A percentile compares a stretch with the other conserved stretches of the same genome.
These are phyloP conservation scores for Lordiphosa fenestrarum DNA, from an alignment of 2,888 invertebrate species.

Conservation along the genomic window DNA sequence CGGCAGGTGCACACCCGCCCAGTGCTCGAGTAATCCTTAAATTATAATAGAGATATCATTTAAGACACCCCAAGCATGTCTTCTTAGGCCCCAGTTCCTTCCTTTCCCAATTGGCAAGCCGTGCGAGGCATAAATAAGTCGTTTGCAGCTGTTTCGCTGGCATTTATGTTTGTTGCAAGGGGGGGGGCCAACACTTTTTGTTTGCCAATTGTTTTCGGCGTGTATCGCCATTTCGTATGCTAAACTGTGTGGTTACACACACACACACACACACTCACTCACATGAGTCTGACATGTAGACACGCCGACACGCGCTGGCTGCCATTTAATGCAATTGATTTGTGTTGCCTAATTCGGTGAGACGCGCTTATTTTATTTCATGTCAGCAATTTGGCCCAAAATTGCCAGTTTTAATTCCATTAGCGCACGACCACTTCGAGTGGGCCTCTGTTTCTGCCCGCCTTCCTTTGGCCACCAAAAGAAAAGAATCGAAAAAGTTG, in stretches of 20 bases:
- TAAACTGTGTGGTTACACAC: constrained; percentile 26
- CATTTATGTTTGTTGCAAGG: constrained; percentile 51
- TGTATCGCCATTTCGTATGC: constrained; percentile 43
- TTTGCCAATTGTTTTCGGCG: constrained; percentile 43
- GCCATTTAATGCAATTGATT: constrained; percentile 70
- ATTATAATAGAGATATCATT: constrained; percentile 29
- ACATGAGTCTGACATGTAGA: constrained; percentile 3
- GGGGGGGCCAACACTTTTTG: constrained; percentile 37
- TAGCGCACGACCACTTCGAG: constrained; percentile 34
- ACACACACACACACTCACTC: background rate
- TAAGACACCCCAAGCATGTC: constrained; percentile 15
- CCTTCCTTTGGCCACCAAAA: constrained; percentile 22
- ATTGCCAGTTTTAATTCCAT: constrained; percentile 73
- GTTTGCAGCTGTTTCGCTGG: constrained; percentile 61
- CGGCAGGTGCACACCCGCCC: background rate
- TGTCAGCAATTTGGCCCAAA: constrained; percentile 54
- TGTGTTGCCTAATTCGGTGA: constrained; percentile 60
- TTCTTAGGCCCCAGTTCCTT: background rate
- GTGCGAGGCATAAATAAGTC: constrained; percentile 65
- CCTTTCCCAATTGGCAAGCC: constrained; percentile 5
- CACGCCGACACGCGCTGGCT: constrained; percentile 41
- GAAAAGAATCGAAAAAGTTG: constrained; percentile 51
- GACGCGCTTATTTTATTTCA: constrained; percentile 44
- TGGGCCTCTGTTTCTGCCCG: constrained; percentile 26
- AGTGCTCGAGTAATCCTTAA: constrained; percentile 10